These are phyloP conservation scores for Andrena haemorrhoa DNA, from an alignment of 2,888 invertebrate species.

Conservation along the genomic window DNA sequence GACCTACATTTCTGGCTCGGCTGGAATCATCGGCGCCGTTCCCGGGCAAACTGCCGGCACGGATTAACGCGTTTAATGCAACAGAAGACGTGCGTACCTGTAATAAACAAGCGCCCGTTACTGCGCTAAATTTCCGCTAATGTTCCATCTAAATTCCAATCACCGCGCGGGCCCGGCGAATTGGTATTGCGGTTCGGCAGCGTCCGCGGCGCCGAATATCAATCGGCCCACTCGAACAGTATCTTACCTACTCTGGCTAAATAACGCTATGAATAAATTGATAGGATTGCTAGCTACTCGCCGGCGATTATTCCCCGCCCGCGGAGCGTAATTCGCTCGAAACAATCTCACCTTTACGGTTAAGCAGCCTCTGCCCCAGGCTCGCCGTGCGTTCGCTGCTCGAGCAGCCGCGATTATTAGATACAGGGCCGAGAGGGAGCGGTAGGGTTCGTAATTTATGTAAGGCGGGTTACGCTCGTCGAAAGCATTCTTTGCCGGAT, in stretches of 20 bases:
- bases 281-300: constrained; percentile 8
- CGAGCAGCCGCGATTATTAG: constrained; percentile 55
- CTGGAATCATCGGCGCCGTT: constrained; percentile 21
- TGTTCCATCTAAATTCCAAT: constrained; percentile 50
- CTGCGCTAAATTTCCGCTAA: constrained; percentile 44
- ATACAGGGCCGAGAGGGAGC: constrained; percentile 12
- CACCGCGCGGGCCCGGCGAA: constrained; percentile 5
- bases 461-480: constrained; percentile 44
- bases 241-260: constrained; percentile 7
- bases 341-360: constrained; percentile 23
- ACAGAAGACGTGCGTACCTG: constrained; percentile 28
- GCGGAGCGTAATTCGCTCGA: constrained; percentile 47
- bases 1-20: not conserved
- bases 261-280: constrained; percentile 58
- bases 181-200: constrained; percentile 7
- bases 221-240: constrained; percentile 33
- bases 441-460: constrained; percentile 50
- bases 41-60: not conserved
- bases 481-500: constrained; percentile 50
- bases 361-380: not conserved
- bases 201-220: constrained; percentile 18
- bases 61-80: constrained; percentile 29
- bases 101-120: constrained; percentile 49
- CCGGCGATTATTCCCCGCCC: not conserved
- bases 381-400: not conserved